Percentiles rank a stretch among this genome's conserved stretches.
Evolutionary conservation across 2,888 invertebrate genomes (phyloP).

Genomic region (Tipula confusa): DNA sequence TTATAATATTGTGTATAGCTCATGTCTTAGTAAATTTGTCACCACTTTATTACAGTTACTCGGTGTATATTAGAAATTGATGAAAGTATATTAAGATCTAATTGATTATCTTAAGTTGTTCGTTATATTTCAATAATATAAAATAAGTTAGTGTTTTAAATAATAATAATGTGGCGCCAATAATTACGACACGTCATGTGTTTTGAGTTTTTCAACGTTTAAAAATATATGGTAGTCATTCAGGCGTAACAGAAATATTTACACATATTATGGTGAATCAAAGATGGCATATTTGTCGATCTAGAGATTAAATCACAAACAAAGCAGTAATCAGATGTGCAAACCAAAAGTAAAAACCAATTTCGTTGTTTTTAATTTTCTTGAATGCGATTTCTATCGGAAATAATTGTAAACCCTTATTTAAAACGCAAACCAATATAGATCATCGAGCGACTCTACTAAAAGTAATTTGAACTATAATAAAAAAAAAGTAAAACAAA

Average conservation of each 20-base stretch:
- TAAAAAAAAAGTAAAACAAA: no score
- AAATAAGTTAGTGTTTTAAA: not conserved
- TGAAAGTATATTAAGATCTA: not conserved
- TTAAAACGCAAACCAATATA: no score
- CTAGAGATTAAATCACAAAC: not conserved
- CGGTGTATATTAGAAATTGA: not conserved
- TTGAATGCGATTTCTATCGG: no score
- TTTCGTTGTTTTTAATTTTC: no score
- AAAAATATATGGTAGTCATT: not conserved
- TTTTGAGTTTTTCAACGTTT: not conserved
- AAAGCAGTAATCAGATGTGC: no score
- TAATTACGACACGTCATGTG: not conserved
- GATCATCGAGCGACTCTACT: no score
- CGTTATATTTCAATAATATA: not conserved
- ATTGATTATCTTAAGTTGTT: not conserved
- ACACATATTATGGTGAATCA: not conserved
- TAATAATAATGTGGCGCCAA: not conserved
- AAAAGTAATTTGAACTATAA: no score
- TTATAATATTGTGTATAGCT: no score
- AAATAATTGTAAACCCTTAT: no score
- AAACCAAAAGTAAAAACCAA: no score
- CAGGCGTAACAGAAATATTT: not conserved
- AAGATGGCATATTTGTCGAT: not conserved
- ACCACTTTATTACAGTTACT: not conserved
- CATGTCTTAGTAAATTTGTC: not conserved